Base-by-base conservation (phyloP, 2,113 vertebrate species). In the Micronycteris hirsuta region DNA sequence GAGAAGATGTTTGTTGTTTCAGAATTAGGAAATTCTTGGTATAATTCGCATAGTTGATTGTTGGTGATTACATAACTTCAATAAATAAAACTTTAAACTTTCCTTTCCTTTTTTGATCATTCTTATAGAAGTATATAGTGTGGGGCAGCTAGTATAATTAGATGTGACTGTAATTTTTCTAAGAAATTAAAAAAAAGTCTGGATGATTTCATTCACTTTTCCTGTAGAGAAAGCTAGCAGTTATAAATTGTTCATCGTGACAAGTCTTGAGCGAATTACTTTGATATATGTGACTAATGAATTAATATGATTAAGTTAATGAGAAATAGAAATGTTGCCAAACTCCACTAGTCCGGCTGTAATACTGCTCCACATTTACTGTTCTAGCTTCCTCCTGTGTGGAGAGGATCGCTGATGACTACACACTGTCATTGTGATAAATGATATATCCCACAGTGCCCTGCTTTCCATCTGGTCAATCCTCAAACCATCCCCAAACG, bases 391-490 rank as follows among this genome's bases (percentile, higher is more conserved):
- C 97, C 97, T 94, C 97, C 98, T 97, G 92, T 98, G 98, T 97
- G 97, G 98, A 98, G 98, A 98, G 98, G 98, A 98, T 98, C 98
- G 95, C 95, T 97, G 97, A 98, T 98, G 98, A 98, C 98, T 98
- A 98, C 97, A 82, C 96, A 97, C 97, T 98, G 98, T 98, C 98
- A 99, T 82, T 96, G 98, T 99, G 98, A 99, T 99, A 98, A 99
- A 99, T 99, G 98, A 99, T 98, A 98, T 97, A 98, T 98, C 98
- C 98, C 98, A 98, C 96, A 97, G 98, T 98, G 98, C 98, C 98
- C 95, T 98, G 98, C 97, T 97, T 98, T 98, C 99, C 99, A 99
- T 99, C 98, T 99, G 98, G 89, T 98, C 88, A 95, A 98, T 98
- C 97, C 98, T 98, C 97, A 93, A 96, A 97, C 84, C 58, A 96